Percentiles rank a stretch among this genome's conserved stretches.
Evolutionary conservation across 2,113 vertebrate species (phyloP).

Genomic region (Rafetus swinhoei): DNA sequence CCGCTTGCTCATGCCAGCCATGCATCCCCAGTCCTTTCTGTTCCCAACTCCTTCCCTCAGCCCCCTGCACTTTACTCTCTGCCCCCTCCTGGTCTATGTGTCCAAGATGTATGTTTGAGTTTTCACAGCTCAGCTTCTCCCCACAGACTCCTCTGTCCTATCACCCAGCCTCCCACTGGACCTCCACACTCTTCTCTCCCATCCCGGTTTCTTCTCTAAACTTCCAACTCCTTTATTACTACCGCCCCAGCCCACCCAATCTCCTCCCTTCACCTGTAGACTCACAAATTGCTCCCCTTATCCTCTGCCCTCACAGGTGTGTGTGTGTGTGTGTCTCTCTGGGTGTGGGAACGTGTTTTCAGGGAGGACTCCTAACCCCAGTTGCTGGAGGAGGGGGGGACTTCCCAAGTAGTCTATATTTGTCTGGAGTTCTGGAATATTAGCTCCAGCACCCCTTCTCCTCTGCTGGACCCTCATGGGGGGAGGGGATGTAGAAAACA

Average conservation of each 20-base stretch:
- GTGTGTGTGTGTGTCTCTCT: not conserved
- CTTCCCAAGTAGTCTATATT: not conserved
- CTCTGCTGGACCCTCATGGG: not conserved
- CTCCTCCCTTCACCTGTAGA: too few species aligned
- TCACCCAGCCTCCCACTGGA: not conserved
- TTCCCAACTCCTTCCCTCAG: too few species aligned
- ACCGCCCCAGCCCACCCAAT: too few species aligned
- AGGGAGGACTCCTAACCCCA: not conserved
- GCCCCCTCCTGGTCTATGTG: not conserved
- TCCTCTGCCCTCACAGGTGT: not conserved
- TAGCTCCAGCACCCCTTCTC: not conserved
- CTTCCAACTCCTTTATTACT: too few species aligned
- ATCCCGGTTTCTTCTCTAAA: not conserved
- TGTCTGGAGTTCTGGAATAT: not conserved
- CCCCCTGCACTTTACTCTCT: not conserved
- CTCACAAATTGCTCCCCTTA: not conserved
- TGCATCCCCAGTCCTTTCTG: not conserved
- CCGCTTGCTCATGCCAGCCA: not conserved
- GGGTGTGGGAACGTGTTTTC: too few species aligned
- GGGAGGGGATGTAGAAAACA: not conserved
- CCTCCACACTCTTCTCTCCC: not conserved
- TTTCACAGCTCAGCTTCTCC: not conserved
- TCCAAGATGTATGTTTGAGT: not conserved
- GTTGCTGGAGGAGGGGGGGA: too few species aligned
- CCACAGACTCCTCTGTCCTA: not conserved